Conservation (phyloP, 2,888 invertebrate species). For the Sipha maydis region DNA sequence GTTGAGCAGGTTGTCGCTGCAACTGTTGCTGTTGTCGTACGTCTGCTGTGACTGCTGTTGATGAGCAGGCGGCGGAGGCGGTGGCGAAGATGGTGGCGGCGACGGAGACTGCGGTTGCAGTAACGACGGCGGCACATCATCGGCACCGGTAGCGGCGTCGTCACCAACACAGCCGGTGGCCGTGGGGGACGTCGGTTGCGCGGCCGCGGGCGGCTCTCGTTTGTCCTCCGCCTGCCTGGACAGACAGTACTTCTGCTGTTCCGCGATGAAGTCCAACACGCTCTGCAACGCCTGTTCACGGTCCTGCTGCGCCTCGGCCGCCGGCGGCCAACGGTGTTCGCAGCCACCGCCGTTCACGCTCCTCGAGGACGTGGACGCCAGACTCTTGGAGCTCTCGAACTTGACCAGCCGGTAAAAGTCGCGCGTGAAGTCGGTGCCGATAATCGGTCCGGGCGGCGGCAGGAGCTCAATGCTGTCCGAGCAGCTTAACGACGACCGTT, state of each 20-base stretch:
- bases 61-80: conserved; percentile 33
- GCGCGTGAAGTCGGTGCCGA: conserved; percentile 80
- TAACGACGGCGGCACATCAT: background rate
- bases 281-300: conserved; percentile 78
- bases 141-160: background rate
- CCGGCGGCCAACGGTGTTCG: conserved; percentile 55
- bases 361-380: conserved; percentile 67
- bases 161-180: conserved; percentile 62
- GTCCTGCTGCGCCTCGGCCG: conserved; percentile 70
- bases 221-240: conserved; percentile 72
- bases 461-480: conserved; percentile 67
- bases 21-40: conserved; percentile 64
- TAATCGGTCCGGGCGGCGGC: conserved; percentile 67
- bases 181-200: conserved; percentile 63
- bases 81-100: conserved; percentile 64
- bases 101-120: background rate
- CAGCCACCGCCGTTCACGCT: conserved; percentile 61
- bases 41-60: conserved; percentile 22
- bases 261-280: conserved; percentile 80
- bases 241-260: conserved; percentile 79
- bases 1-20: conserved; percentile 63
- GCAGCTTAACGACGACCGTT: conserved; percentile 72
- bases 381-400: conserved; percentile 82
- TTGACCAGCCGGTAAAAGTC: conserved; percentile 84
- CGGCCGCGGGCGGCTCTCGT: conserved; percentile 65